Conservation (phyloP, 2,113 vertebrate species). For the Pampusana beccarii region DNA sequence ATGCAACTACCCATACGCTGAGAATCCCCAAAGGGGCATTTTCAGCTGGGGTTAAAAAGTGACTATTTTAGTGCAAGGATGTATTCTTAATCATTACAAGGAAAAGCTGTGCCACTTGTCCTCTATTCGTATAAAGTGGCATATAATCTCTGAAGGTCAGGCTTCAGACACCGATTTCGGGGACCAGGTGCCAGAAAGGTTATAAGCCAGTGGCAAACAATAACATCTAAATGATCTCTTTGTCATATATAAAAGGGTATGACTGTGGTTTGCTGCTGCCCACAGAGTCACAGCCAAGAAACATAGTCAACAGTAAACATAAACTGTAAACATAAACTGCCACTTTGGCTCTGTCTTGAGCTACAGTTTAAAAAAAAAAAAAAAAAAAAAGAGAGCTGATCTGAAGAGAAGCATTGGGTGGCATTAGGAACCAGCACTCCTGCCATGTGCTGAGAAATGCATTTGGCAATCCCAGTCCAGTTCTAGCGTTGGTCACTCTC, state of each 20-base stretch:
- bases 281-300: neutral
- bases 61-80: neutral
- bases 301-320: neutral
- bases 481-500: rapidly evolving
- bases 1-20: neutral
- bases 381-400: neutral
- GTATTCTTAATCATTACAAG: neutral
- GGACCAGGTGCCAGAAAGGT: neutral
- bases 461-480: rapidly evolving
- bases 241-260: neutral
- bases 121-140: neutral
- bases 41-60: constrained; percentile 2
- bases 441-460: neutral
- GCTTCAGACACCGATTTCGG: neutral
- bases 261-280: neutral
- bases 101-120: neutral
- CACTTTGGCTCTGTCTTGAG: neutral
- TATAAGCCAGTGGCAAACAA: neutral
- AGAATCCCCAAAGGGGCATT: neutral
- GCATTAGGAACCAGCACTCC: neutral
- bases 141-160: neutral
- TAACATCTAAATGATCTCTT: neutral
- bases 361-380: neutral
- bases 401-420: neutral
- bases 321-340: too few relatives aligned